Evolutionary conservation across 2,888 invertebrate genomes (phyloP).

Genomic region (Drosophila suboccidentalis): DNA sequence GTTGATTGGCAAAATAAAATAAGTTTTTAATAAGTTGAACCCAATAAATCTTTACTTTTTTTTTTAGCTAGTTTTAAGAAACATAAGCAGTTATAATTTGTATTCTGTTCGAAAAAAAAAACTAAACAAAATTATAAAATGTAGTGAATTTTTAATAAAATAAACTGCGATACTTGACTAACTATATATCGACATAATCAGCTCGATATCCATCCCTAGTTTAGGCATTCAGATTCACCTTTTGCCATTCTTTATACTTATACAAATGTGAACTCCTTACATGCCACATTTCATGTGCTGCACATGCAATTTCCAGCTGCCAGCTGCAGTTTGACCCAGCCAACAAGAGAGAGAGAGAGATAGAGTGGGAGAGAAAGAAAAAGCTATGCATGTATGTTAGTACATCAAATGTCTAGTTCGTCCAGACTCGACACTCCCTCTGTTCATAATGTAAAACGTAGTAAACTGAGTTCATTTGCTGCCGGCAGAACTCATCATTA

Average conservation of each 20-base stretch:
- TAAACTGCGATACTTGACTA: too few relatives aligned
- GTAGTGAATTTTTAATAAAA: too few relatives aligned
- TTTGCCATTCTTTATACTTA: constrained; percentile 38
- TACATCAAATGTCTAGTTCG: constrained; percentile 15
- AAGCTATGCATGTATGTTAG: background rate
- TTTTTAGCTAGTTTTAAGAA: too few relatives aligned
- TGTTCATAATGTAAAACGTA: constrained; percentile 70
- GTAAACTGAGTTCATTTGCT: constrained; percentile 82
- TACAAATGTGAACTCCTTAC: constrained; percentile 2
- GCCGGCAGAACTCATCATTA: constrained; percentile 81
- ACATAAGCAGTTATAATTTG: too few relatives aligned
- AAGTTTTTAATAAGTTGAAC: too few relatives aligned
- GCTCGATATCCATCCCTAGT: background rate
- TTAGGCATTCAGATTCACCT: constrained; percentile 29
- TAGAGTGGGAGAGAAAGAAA: background rate
- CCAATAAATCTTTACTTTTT: too few relatives aligned
- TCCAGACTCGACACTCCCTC: constrained; percentile 17
- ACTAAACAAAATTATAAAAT: too few relatives aligned
- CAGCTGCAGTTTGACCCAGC: constrained; percentile 17
- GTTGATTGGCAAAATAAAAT: too few relatives aligned
- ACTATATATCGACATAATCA: background rate
- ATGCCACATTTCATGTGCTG: constrained; percentile 31
- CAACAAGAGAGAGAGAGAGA: constrained; percentile 19
- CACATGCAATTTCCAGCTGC: constrained; percentile 75
- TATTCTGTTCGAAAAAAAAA: too few relatives aligned